These are phyloP conservation scores for Pentalonia nigronervosa DNA, from an alignment of 1,140 invertebrate genomes.

Conservation along the genomic window DNA sequence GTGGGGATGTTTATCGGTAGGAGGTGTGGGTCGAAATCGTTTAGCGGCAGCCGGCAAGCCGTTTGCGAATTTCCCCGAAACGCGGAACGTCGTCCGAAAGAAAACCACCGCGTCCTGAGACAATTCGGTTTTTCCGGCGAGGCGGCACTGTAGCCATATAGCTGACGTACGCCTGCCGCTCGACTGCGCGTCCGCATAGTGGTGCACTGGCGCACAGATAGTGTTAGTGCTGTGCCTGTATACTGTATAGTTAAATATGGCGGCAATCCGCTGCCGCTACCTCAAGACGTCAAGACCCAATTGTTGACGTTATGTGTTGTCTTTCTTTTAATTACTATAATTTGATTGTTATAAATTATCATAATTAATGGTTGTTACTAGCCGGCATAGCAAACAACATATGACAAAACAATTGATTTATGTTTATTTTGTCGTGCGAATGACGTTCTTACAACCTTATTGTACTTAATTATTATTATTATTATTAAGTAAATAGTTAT, in stretches of 20 bases:
- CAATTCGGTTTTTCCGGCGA: not conserved
- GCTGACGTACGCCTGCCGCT: not conserved
- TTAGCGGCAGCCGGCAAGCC: not conserved
- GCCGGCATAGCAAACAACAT: too few relatives aligned
- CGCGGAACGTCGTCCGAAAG: not conserved
- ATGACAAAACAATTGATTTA: not conserved
- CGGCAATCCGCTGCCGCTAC: not conserved
- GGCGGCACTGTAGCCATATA: constrained; percentile 21
- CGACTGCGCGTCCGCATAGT: not conserved
- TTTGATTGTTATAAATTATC: too few relatives aligned
- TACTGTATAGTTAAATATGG: not conserved
- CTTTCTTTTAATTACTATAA: not conserved
- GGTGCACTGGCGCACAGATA: not conserved
- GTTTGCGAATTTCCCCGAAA: not conserved
- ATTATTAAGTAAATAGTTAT: not conserved
- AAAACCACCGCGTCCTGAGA: not conserved
- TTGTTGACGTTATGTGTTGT: not conserved
- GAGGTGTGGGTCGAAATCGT: not conserved
- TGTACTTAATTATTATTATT: not conserved
- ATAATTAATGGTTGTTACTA: too few relatives aligned
- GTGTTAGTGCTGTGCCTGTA: too few relatives aligned
- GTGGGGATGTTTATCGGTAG: too few relatives aligned
- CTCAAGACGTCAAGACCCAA: not conserved
- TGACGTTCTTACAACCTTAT: too few relatives aligned
- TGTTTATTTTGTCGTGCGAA: not conserved